phyloP scores from a whole-genome alignment of 2,888 invertebrate species.

The Pollenia labialis region DNA sequence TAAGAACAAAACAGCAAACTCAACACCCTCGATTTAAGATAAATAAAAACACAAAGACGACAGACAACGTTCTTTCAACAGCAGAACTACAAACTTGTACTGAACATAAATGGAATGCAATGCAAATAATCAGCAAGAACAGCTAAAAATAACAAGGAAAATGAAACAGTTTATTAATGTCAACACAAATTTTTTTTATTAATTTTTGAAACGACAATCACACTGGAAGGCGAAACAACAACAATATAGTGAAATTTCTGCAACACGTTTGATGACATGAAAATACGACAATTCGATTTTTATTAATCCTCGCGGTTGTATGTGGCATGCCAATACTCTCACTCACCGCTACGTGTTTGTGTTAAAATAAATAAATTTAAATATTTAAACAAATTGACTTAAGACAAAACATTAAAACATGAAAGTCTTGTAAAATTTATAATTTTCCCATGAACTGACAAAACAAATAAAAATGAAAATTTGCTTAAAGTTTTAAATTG shows the following conservation, averaged over 20 bases:
- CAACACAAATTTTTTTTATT: constrained; percentile 60
- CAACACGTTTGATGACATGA: constrained; percentile 16
- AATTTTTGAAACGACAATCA: constrained; percentile 46
- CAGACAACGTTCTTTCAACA: constrained; percentile 11
- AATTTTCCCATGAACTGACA: constrained; percentile 59
- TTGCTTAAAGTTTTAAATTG: constrained; percentile 18
- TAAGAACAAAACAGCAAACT: constrained; percentile 41
- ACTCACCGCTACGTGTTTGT: background rate
- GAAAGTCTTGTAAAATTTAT: constrained; percentile 53
- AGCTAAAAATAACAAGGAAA: constrained; percentile 38
- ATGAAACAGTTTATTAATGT: constrained; percentile 63
- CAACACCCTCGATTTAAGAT: constrained; percentile 65
- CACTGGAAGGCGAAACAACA: constrained; percentile 26
- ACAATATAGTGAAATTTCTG: constrained; percentile 4
- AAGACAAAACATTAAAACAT: background rate
- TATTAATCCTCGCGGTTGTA: background rate
- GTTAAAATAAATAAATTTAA: constrained; percentile 8
- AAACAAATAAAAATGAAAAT: constrained; percentile 35
- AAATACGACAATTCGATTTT: constrained; percentile 2
- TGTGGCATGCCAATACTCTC: constrained; percentile 33
- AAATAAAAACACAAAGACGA: constrained; percentile 24
- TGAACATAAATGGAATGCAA: background rate
- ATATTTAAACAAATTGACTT: constrained; percentile 48
- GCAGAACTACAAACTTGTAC: background rate
- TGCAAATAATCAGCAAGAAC: constrained; percentile 25